Percentiles rank a stretch among this genome's conserved stretches.
Evolutionary conservation across 2,113 vertebrate species (phyloP).

Genomic region (Otocyon megalotis): DNA sequence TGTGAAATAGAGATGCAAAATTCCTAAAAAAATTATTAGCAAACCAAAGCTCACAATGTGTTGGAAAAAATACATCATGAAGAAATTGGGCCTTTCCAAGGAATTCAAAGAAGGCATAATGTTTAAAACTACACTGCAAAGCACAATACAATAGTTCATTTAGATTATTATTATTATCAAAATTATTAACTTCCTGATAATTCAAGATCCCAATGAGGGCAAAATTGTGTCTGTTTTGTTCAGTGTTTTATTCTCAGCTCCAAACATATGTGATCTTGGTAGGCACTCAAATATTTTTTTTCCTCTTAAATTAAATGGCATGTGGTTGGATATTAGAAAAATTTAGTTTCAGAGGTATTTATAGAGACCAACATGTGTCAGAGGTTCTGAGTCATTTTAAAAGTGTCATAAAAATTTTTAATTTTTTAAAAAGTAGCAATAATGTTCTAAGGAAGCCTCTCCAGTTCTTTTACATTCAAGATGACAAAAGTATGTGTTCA

Average conservation of each 20-base stretch:
- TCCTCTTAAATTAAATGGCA: background rate
- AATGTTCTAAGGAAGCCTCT: background rate
- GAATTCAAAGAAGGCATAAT: background rate
- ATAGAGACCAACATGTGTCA: background rate
- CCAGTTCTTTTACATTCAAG: background rate
- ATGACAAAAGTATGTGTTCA: background rate
- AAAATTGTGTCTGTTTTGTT: background rate
- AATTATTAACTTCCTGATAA: background rate
- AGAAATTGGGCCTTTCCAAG: background rate
- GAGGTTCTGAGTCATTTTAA: background rate
- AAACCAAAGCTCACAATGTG: background rate
- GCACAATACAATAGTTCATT: background rate
- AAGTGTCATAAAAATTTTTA: background rate
- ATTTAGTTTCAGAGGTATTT: constrained; percentile 40
- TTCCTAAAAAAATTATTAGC: constrained; percentile 11
- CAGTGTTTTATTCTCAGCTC: background rate
- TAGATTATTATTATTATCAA: background rate
- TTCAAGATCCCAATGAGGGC: background rate
- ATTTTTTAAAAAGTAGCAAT: background rate
- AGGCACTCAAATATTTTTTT: background rate
- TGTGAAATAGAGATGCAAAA: background rate
- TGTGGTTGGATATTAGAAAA: background rate
- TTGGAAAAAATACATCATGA: background rate
- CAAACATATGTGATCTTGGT: background rate
- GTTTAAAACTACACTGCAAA: background rate